Evolutionary conservation across 2,113 vertebrate genomes (phyloP), one percentile per base, ranked within the genome.

Genomic region (Odontesthes bonariensis): DNA sequence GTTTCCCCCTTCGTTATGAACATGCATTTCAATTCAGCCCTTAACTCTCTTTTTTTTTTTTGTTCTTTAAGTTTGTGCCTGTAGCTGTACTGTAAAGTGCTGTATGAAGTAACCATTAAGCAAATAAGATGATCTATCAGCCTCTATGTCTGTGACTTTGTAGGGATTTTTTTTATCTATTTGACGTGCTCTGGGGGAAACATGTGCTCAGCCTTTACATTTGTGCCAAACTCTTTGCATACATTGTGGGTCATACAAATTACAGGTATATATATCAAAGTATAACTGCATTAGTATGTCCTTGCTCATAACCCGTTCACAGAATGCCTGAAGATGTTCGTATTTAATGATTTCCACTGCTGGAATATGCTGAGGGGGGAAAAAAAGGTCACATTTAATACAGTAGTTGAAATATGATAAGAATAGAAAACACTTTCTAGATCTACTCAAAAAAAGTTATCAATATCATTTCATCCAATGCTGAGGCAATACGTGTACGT

Each of bases 191-290:
- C 75, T 71, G 73, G 65, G 63, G 71, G 71, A 54, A 67, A 64
- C 42, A 49, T 67, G 67, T 49, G 84, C 91, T 92, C 85, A 91
- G 89, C 92, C 88, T 94, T 94, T 93, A 88, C 82, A 93, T 93
- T 92, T 84, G 94, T 94, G 94, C 92, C 94, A 94, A 94, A 93
- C 86, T 83, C 88, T 92, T 91, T 88, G 92, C 90, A 73, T 86
- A 89, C 88, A 71, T 90, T 84, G 79, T 90, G 83, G 84, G 90
- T 90, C 82, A 67, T 68, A 66, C 42, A 77, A 66, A 67, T 51
- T 53, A 51, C 69, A 80, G 76, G 79, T 88, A 77, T 84, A 83
- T 79, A 76, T 85, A 27, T 27, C 27, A 20, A 46, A 73, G 69
- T 89, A 84, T 90, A 84, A 86, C 83, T 84, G 83, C 83, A 51